Evolutionary conservation across 2,113 vertebrate species (phyloP), one percentile per base, ranked within the genome.

Genomic region (Mystacornis crossleyi): DNA sequence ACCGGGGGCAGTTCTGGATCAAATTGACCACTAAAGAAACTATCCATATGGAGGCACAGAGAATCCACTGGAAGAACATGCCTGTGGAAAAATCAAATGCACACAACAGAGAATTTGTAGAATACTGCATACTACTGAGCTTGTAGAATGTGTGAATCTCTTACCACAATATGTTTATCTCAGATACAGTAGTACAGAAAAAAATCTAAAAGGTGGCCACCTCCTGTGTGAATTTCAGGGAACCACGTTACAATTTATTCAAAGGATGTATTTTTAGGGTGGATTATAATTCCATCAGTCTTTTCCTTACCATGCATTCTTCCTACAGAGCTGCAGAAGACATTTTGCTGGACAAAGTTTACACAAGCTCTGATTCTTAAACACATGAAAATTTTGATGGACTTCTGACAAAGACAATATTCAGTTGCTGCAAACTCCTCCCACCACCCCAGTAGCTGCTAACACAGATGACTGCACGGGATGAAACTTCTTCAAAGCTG

Each of bases 51-150:
- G 98, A 98, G 40, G 98, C 97, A 97, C 99, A 99, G 65, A 97
- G 98, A 47, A 99, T 96, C 99, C 99, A 99, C 8, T 99, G 99
- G 55, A 99, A 99, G 93, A 99, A 99, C 99, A 99, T 99, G 28
- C 99, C 99, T 99, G 71, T 38, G 69, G 82, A 92, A 47, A 90
- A 97, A 95, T 57, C 19, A 96, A 89, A 93, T 7, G 42, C 9
- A 62, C 11, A 95, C 14, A 97, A n/a, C 0, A 62, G 14, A 57
- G 19, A 90, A 69, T 14, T 53, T 54, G 42, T 31, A 61, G 16
- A 86, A 24, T 23, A 78, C 4, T 36, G 20, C 23, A 34, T n/a
- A n/a, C n/a, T n/a, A n/a, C n/a, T n/a, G n/a, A n/a, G n/a, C n/a
- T n/a, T n/a, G n/a, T n/a, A n/a, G n/a, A n/a, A n/a, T 8, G 6